Percentiles rank a stretch among this genome's conserved stretches.
Conservation (phyloP, 2,888 invertebrate species). For the Diarsia dahlii region DNA sequence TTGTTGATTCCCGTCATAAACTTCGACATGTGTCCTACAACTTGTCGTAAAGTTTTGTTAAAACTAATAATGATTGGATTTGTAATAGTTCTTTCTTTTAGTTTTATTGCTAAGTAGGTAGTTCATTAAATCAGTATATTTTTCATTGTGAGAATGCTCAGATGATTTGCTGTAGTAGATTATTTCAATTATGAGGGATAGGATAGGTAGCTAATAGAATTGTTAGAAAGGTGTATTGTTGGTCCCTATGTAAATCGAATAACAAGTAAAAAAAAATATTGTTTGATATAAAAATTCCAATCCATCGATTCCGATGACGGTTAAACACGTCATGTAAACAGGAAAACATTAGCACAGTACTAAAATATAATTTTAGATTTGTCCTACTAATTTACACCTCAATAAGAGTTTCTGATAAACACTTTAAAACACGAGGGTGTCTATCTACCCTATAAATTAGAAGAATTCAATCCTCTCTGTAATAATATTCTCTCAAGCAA, state of each 20-base stretch:
- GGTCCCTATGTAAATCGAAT: background rate
- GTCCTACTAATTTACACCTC: conserved; percentile 9
- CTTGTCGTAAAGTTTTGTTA: conserved; percentile 26
- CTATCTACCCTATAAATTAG: conserved; percentile 53
- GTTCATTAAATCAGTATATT: conserved; percentile 10
- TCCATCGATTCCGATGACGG: conserved; percentile 10
- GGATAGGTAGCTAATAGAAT: background rate
- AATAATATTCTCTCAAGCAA: conserved; percentile 73
- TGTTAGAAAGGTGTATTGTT: background rate
- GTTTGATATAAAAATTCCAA: background rate
- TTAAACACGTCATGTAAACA: conserved; percentile 11
- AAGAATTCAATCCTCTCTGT: conserved; percentile 73
- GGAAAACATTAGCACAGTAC: conserved; percentile 24
- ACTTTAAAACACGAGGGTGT: background rate
- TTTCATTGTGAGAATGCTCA: conserved; percentile 6
- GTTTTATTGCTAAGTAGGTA: conserved; percentile 24
- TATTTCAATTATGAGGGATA: background rate
- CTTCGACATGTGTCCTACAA: conserved; percentile 26
- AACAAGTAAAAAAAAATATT: background rate
- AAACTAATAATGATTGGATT: conserved; percentile 23
- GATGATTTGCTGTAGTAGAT: background rate
- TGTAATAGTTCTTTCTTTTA: conserved; percentile 35
- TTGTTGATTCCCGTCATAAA: conserved; percentile 39
- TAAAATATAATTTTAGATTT: conserved; percentile 31
- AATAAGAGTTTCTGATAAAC: conserved; percentile 5